Conservation (phyloP, 1,140 invertebrate species). For the Leguminivora glycinivorella region DNA sequence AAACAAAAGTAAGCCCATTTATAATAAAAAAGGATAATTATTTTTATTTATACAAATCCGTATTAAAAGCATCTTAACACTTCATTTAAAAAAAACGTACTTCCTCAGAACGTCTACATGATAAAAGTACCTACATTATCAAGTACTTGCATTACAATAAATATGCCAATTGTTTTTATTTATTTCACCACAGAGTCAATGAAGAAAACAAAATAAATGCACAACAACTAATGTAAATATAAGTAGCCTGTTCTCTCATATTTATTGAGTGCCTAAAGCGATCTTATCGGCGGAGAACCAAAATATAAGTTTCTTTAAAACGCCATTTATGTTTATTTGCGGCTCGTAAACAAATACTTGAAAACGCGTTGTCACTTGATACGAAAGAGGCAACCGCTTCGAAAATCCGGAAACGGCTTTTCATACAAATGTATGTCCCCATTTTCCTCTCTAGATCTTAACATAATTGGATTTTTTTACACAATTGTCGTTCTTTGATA, state of each 20-base stretch:
- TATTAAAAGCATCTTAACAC: background rate
- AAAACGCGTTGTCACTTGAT: background rate
- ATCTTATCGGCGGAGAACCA: conserved; percentile 6
- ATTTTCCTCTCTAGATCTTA: too few relatives aligned
- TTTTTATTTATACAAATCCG: too few relatives aligned
- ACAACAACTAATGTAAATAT: conserved; percentile 1
- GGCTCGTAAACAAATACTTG: background rate
- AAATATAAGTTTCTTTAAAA: conserved; percentile 22
- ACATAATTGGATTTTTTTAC: too few relatives aligned
- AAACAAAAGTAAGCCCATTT: too few relatives aligned
- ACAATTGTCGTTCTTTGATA: too few relatives aligned
- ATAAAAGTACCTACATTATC: background rate
- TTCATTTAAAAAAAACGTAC: background rate
- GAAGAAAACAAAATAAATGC: conserved; percentile 1
- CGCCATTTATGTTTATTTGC: background rate
- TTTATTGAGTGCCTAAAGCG: conserved; percentile 3
- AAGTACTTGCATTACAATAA: background rate
- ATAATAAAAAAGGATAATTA: too few relatives aligned
- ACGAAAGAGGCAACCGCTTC: too few relatives aligned
- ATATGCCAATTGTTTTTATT: background rate
- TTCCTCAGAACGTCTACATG: background rate
- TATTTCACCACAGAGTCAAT: background rate
- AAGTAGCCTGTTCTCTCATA: background rate
- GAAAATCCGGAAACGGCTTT: too few relatives aligned
- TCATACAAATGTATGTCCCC: too few relatives aligned